These are phyloP conservation scores for Anastatus disparis DNA, from an alignment of 1,140 invertebrate genomes.

Conservation along the genomic window DNA sequence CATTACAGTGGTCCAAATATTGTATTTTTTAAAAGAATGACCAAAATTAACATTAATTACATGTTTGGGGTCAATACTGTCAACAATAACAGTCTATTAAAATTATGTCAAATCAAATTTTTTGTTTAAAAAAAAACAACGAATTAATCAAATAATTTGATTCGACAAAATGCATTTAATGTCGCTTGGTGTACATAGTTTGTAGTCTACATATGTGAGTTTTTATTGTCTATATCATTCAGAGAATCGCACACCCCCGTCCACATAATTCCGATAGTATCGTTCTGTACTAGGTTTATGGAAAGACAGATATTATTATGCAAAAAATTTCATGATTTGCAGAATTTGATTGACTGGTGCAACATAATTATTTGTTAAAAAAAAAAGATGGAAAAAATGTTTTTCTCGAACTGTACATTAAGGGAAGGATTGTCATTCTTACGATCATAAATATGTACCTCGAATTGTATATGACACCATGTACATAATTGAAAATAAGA, in stretches of 20 bases:
- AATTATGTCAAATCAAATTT: neutral
- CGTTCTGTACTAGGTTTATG: constrained; percentile 4
- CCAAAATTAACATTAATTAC: constrained; percentile 1
- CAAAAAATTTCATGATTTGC: constrained; percentile 22
- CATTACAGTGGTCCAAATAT: constrained; percentile 30
- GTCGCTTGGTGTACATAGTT: neutral
- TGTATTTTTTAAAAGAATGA: constrained; percentile 29
- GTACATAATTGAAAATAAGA: constrained; percentile 54
- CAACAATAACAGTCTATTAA: neutral
- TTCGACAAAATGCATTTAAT: neutral
- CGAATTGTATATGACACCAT: constrained; percentile 57
- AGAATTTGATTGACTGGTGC: constrained; percentile 15
- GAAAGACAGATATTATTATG: neutral
- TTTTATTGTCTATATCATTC: constrained; percentile 14
- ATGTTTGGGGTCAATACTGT: constrained; percentile 27
- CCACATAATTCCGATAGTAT: constrained; percentile 24
- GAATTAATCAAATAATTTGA: neutral
- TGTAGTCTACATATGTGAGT: neutral
- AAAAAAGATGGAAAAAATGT: neutral
- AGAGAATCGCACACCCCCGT: constrained; percentile 38
- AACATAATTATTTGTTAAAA: constrained; percentile 3
- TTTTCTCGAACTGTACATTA: constrained; percentile 28
- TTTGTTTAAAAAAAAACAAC: neutral
- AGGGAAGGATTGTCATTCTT: constrained; percentile 42
- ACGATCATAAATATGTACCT: constrained; percentile 43